Evolutionary conservation across 2,888 invertebrate genomes (phyloP).

Genomic region (Xanthia togata): DNA sequence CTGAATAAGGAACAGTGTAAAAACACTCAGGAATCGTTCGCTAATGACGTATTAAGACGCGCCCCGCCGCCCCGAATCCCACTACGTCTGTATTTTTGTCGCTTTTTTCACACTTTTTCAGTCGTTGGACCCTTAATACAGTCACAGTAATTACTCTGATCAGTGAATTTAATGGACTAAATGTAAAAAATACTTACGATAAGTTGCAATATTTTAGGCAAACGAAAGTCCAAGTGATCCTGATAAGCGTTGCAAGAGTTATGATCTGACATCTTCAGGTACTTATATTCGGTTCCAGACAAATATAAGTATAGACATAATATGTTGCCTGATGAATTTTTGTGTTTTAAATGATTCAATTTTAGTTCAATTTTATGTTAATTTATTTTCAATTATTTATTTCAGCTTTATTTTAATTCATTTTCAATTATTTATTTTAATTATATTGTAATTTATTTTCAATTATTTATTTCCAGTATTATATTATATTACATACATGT

Average conservation of each 20-base stretch:
- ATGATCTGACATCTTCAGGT: background rate
- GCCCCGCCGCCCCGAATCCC: slow-evolving; percentile 21
- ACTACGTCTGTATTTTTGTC: slow-evolving; percentile 46
- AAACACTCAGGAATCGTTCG: slow-evolving; percentile 73
- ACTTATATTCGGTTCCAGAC: too few relatives aligned
- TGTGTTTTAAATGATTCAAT: too few relatives aligned
- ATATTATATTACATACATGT: too few relatives aligned
- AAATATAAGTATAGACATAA: too few relatives aligned
- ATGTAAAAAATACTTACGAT: background rate
- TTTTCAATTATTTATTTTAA: too few relatives aligned
- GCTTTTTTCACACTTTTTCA: slow-evolving; percentile 32
- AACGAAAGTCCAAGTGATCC: background rate
- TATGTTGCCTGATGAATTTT: too few relatives aligned
- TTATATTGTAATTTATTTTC: too few relatives aligned
- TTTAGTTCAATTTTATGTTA: too few relatives aligned
- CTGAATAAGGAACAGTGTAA: slow-evolving; percentile 69
- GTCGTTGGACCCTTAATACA: slow-evolving; percentile 20
- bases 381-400: too few relatives aligned
- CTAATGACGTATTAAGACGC: slow-evolving; percentile 80
- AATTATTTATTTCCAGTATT: too few relatives aligned
- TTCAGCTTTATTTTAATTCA: too few relatives aligned
- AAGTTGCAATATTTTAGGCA: background rate
- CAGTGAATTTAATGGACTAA: background rate
- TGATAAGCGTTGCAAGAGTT: background rate
- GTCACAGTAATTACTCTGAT: slow-evolving; percentile 26